These are phyloP conservation scores for Salvelinus sp. DNA, from an alignment of 2,113 vertebrate genomes.

Conservation along the genomic window DNA sequence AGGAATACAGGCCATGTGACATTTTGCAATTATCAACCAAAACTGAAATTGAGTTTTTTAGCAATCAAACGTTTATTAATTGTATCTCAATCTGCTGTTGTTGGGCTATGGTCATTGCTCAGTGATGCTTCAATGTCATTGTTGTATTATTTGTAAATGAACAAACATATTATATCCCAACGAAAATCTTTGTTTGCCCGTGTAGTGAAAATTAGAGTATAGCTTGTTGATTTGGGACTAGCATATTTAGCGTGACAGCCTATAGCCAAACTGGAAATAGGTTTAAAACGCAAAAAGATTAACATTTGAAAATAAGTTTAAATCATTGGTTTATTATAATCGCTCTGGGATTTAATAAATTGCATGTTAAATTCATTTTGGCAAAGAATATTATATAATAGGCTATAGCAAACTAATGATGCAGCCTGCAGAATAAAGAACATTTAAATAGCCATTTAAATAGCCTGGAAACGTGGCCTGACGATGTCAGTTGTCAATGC, in stretches of 20 bases:
- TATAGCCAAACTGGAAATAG: neutral
- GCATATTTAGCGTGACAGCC: neutral
- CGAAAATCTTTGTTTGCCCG: too few species aligned
- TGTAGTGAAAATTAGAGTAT: too few species aligned
- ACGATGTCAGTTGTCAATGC: too few species aligned
- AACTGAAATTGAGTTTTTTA: too few species aligned
- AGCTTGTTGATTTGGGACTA: neutral
- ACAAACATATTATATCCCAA: too few species aligned
- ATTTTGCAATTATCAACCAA: neutral
- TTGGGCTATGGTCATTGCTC: too few species aligned
- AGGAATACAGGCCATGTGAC: neutral
- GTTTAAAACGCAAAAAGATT: neutral
- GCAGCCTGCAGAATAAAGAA: neutral
- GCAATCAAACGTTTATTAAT: neutral
- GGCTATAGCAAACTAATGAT: neutral
- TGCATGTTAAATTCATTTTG: conserved; percentile 1
- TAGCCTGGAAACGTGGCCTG: too few species aligned
- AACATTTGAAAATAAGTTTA: neutral
- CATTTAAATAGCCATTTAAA: too few species aligned
- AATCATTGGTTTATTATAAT: neutral
- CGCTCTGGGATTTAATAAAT: neutral
- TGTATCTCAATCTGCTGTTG: neutral
- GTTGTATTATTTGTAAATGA: too few species aligned
- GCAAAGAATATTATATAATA: neutral
- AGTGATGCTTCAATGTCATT: too few species aligned